Evolutionary conservation across 2,888 invertebrate species (phyloP).

Genomic region (Mesorhabditis belari): DNA sequence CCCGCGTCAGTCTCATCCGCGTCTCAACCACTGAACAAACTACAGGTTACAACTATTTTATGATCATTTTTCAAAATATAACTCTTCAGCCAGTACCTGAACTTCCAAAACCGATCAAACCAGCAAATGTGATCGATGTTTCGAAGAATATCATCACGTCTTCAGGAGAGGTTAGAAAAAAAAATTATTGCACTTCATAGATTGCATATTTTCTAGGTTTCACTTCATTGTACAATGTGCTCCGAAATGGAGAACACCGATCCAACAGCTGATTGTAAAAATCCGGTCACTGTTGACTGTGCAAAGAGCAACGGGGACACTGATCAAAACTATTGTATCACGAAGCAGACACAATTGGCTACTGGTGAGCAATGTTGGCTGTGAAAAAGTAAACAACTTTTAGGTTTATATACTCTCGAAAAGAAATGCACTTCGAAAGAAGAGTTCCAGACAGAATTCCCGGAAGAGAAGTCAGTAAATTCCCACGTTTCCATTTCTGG

Average conservation of each 20-base stretch:
- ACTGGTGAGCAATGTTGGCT: constrained; percentile 15
- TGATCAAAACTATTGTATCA: constrained; percentile 23
- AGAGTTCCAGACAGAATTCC: constrained; percentile 29
- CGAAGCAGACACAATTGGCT: constrained; percentile 41
- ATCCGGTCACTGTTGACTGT: constrained; percentile 13
- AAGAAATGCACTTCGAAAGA: constrained; percentile 36
- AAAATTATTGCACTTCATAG: neutral
- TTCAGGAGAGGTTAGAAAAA: neutral
- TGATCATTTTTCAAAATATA: neutral
- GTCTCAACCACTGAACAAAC: no score
- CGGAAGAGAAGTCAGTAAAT: constrained; percentile 28
- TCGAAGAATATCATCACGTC: neutral
- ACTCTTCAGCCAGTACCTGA: neutral
- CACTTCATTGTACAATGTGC: constrained; percentile 16
- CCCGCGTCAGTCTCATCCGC: neutral
- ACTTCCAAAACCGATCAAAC: neutral
- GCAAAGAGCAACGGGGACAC: constrained; percentile 8
- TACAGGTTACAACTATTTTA: no score
- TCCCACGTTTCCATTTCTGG: neutral
- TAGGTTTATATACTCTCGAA: constrained; percentile 39
- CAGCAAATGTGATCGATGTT: neutral
- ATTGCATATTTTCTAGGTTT: constrained; percentile 3
- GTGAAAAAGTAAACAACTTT: neutral
- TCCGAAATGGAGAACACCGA: constrained; percentile 23
- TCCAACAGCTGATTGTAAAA: constrained; percentile 34